phyloP scores from a whole-genome alignment of 1,140 invertebrate genomes.

The Vollenhovia emeryi region DNA sequence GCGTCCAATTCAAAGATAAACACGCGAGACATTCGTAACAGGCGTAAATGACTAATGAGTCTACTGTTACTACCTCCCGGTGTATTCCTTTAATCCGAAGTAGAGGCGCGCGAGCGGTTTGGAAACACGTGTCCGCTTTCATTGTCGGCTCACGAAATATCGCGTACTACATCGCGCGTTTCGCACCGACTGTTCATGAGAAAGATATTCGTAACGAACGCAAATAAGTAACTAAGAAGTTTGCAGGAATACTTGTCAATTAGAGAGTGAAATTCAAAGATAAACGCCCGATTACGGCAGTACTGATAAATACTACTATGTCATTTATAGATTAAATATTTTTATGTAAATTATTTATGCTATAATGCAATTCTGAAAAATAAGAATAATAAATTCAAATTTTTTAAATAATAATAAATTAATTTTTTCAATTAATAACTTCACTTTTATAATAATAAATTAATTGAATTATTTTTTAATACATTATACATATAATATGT shows the following conservation, averaged over 20 bases:
- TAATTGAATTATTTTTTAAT: too few relatives aligned
- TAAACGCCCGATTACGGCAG: background rate
- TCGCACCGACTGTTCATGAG: background rate
- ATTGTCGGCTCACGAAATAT: slow-evolving; percentile 7
- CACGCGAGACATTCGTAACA: background rate
- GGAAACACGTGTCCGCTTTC: slow-evolving; percentile 18
- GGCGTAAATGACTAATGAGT: background rate
- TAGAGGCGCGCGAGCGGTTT: background rate
- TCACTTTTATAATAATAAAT: background rate
- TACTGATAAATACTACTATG: background rate
- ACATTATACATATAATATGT: background rate
- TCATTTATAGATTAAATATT: background rate
- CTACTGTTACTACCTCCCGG: background rate
- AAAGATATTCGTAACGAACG: slow-evolving; percentile 23
- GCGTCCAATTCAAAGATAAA: background rate
- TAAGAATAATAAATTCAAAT: background rate
- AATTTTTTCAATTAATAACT: background rate
- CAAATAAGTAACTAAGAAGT: background rate
- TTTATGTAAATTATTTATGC: background rate
- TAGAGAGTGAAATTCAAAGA: background rate
- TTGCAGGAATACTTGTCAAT: background rate
- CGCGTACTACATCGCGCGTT: slow-evolving; percentile 34
- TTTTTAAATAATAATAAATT: background rate
- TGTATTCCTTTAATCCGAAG: slow-evolving; percentile 23
- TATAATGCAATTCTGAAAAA: background rate